Conservation (phyloP, 2,113 vertebrate species). For the Melanerpes aurifrons region DNA sequence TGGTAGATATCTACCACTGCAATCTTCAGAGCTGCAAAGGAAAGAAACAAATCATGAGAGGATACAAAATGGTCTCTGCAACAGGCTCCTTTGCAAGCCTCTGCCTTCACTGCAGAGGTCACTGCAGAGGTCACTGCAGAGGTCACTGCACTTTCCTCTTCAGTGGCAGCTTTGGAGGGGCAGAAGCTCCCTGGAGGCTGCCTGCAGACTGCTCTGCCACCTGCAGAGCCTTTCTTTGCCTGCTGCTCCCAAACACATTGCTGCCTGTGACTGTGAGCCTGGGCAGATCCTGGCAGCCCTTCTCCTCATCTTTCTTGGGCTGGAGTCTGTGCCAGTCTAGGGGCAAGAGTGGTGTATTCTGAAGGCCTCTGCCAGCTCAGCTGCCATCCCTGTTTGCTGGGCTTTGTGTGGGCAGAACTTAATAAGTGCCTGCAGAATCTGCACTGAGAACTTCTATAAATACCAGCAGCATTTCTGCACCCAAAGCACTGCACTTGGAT, state of each 20-base stretch:
- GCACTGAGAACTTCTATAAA: slow-evolving; percentile 59
- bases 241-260: background rate
- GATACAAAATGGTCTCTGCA: background rate
- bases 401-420: slow-evolving; percentile 66
- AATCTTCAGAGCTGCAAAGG: slow-evolving; percentile 90
- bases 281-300: background rate
- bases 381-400: slow-evolving; percentile 56
- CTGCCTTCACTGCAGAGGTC: background rate
- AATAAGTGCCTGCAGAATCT: slow-evolving; percentile 57
- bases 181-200: background rate
- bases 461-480: slow-evolving; percentile 48
- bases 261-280: background rate
- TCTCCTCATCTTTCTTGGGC: background rate
- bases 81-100: background rate
- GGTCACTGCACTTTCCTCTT: background rate
- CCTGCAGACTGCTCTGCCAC: background rate
- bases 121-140: background rate
- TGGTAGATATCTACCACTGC: slow-evolving; percentile 99
- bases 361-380: slow-evolving; percentile 38
- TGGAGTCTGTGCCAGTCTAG: background rate
- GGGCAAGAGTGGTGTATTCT: slow-evolving; percentile 42
- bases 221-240: background rate
- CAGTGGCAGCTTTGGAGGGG: background rate
- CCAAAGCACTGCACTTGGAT: slow-evolving; percentile 1
- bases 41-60: background rate